A percentile compares a stretch with the other conserved stretches of the same genome.
These are phyloP conservation scores for Syndactyla subalaris DNA, from an alignment of 2,797 vertebrate genomes.

Conservation along the genomic window DNA sequence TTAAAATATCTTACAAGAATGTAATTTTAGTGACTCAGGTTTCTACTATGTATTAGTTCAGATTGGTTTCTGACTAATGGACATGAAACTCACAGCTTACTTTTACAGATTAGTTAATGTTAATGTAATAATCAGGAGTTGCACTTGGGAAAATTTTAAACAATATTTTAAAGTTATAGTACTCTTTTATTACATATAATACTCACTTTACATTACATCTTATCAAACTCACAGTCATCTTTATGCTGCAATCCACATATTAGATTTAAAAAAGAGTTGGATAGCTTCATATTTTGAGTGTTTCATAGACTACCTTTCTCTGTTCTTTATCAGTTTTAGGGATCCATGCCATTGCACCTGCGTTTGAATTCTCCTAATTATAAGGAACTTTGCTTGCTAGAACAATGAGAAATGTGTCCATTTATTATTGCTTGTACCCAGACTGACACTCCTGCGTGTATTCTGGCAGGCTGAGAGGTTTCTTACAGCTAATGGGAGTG, in stretches of 20 bases:
- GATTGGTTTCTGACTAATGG: background rate
- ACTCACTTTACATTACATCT: background rate
- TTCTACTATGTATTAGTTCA: background rate
- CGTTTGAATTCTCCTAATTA: conserved; percentile 12
- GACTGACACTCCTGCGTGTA: background rate
- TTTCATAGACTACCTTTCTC: background rate
- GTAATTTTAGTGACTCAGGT: background rate
- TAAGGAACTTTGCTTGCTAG: background rate
- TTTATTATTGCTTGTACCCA: background rate
- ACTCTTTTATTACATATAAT: background rate
- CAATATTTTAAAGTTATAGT: background rate
- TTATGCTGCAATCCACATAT: background rate
- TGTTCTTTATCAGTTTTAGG: background rate
- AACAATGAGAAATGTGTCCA: conserved; percentile 7
- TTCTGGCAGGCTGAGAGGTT: conserved; percentile 22
- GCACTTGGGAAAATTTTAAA: background rate
- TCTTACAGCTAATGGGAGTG: background rate
- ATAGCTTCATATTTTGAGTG: background rate
- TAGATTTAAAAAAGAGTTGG: background rate
- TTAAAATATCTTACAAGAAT: background rate
- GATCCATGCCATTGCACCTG: conserved; percentile 6
- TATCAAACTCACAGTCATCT: background rate
- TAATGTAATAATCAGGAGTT: background rate
- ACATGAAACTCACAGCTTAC: background rate
- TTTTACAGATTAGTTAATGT: background rate